Percentiles rank a stretch among this genome's conserved stretches.
phyloP scores from a whole-genome alignment of 2,797 vertebrate genomes.

The Aeoliscus strigatus region DNA sequence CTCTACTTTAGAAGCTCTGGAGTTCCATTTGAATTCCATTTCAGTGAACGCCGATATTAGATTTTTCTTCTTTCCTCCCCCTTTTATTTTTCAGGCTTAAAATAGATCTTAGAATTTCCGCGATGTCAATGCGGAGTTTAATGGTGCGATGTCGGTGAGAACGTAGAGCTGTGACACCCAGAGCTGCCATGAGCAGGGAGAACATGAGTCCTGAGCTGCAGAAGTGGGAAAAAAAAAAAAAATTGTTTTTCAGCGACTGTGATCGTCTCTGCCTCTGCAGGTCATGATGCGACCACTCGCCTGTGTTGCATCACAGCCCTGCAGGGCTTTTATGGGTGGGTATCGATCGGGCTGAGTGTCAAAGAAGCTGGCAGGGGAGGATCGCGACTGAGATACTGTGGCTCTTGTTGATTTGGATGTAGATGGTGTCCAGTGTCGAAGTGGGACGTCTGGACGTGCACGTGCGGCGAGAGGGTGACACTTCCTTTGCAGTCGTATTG shows the following conservation, averaged over 20 bases:
- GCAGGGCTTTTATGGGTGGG: conserved; percentile 29
- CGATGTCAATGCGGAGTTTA: too few species aligned
- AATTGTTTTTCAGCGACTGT: conserved; percentile 34
- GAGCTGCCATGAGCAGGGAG: not conserved
- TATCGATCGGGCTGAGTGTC: conserved; percentile 39
- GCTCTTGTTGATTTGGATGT: conserved; percentile 28
- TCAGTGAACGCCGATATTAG: too few species aligned
- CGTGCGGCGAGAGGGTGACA: too few species aligned
- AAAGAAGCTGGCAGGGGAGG: conserved; percentile 20
- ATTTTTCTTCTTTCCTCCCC: too few species aligned
- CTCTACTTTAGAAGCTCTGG: too few species aligned
- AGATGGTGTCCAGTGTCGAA: conserved; percentile 14
- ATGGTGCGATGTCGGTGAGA: too few species aligned
- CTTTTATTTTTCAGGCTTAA: too few species aligned
- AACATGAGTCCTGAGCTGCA: too few species aligned
- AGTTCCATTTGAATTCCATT: conserved; percentile 40
- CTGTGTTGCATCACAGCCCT: conserved; percentile 26
- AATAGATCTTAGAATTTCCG: too few species aligned
- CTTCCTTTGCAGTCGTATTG: too few species aligned
- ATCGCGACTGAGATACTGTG: conserved; percentile 29
- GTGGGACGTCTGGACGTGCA: conserved; percentile 1
- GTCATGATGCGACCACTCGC: conserved; percentile 11
- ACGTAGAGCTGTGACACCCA: too few species aligned
- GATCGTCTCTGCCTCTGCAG: conserved; percentile 22
- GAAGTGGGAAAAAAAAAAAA: too few species aligned